Base-by-base conservation (phyloP, 2,888 invertebrate species). In the Lacanobia oleracea region DNA sequence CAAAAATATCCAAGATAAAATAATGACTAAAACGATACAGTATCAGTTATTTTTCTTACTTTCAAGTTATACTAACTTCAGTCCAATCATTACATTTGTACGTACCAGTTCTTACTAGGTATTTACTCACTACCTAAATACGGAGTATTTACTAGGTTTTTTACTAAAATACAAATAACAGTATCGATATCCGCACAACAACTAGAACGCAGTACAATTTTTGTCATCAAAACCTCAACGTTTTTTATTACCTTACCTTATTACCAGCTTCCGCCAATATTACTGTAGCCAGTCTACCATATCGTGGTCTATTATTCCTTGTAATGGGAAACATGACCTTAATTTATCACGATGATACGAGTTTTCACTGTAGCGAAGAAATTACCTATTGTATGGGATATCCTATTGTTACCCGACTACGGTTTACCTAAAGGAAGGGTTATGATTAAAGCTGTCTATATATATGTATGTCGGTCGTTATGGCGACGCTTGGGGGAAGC, bases 341-440 rank as follows among this genome's bases (percentile, higher is more conserved):
- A 76, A 79, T 80, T 61, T 63, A 56, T 62, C 48, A 64, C 37
- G 37, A 70, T 72, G 66, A 66, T 68, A 64, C 10, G 33, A 50
- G 0, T 45, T 60, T 76, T 67, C 72, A 69, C 57, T 72, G 69
- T 72, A 76, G 60, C 77, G 45, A 57, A 69, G 66, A 76, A 80
- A 80, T 80, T 67, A 54, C 68, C 68, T 56, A 69, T 80, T 80
- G 81, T 76, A 33, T 1, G 5, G 2, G 48, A 53, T 75, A 50
- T 45, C 2, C 9, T 23, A 71, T 60, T 59, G 59, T 8, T 23
- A 48, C 43, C 43, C 43, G 14, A 43, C 14, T 14, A 21, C 51
- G 6, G 53, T 6, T 5, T 2, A 6, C 33, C 33, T 33, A 33
- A 27, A 33, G 33, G 33, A 33, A 33, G 33, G 33, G 33, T 33